A percentile compares a stretch with the other conserved stretches of the same genome.
Conservation (phyloP, 2,113 vertebrate species). For the Chrysemys picta region DNA sequence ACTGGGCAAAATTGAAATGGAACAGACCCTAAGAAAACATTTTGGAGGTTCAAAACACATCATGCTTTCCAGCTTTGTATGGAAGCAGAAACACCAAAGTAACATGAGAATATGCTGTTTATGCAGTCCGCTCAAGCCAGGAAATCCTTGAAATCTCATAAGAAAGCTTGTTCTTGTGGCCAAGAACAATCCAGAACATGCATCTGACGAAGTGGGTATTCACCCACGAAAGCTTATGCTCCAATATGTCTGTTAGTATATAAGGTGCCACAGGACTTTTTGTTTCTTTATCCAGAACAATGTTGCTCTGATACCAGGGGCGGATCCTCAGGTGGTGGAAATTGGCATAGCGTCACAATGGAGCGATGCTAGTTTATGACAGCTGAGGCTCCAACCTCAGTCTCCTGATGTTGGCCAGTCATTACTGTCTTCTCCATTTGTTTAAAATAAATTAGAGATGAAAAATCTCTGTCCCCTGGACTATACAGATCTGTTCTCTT, state of each 20-base stretch:
- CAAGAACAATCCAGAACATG: background rate
- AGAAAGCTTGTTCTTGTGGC: conserved; percentile 8
- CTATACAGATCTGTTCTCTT: background rate
- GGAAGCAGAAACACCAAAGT: background rate
- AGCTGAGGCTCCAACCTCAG: conserved; percentile 33
- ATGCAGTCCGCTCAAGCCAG: background rate
- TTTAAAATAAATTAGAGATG: background rate
- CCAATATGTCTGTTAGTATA: too few relatives aligned
- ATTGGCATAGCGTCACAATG: background rate
- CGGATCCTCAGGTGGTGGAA: conserved; percentile 12
- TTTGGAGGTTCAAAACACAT: background rate
- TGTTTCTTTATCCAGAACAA: background rate
- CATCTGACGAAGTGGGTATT: too few relatives aligned
- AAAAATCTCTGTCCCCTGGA: background rate
- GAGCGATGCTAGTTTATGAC: conserved; percentile 23
- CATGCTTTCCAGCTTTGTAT: background rate
- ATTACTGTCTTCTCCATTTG: conserved; percentile 16
- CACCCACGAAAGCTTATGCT: too few relatives aligned
- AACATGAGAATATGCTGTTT: background rate
- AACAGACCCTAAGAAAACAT: background rate
- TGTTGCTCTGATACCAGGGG: conserved; percentile 25
- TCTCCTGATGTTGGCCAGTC: background rate
- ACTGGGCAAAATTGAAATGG: fast-evolving
- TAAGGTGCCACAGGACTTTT: too few relatives aligned
- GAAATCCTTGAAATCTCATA: background rate